Evolutionary conservation across 2,888 invertebrate species (phyloP).

Genomic region (Apantesis nais): DNA sequence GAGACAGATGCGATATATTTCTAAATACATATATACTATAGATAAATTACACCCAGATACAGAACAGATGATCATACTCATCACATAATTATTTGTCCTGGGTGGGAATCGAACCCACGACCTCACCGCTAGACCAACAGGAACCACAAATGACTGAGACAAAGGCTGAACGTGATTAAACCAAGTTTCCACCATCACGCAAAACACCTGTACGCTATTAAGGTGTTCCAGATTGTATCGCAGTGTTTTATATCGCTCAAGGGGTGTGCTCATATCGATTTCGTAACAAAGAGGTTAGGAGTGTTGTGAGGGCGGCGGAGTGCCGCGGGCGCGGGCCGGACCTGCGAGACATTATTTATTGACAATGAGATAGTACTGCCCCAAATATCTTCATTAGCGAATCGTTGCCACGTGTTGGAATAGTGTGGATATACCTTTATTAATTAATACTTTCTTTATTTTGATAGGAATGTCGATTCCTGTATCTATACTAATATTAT

Average conservation of each 20-base stretch:
- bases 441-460: background rate
- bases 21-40: too few relatives aligned
- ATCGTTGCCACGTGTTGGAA: conserved; percentile 49
- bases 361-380: conserved; percentile 66
- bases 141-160: background rate
- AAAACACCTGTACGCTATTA: conserved; percentile 51
- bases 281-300: conserved; percentile 61
- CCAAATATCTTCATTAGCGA: conserved; percentile 78
- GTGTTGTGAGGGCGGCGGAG: conserved; percentile 24
- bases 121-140: too few relatives aligned
- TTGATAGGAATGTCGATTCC: too few relatives aligned
- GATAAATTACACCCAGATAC: too few relatives aligned
- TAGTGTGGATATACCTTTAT: conserved; percentile 48
- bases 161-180: background rate
- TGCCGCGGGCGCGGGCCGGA: conserved; percentile 52
- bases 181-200: conserved; percentile 5
- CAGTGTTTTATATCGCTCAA: conserved; percentile 44
- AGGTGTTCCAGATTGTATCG: conserved; percentile 47
- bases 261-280: conserved; percentile 64
- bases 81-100: too few relatives aligned
- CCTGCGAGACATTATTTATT: conserved; percentile 68
- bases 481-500: too few relatives aligned
- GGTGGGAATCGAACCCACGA: too few relatives aligned
- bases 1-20: background rate
- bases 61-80: too few relatives aligned